phyloP scores from a whole-genome alignment of 2,888 invertebrate species.

The Acleris literana region DNA sequence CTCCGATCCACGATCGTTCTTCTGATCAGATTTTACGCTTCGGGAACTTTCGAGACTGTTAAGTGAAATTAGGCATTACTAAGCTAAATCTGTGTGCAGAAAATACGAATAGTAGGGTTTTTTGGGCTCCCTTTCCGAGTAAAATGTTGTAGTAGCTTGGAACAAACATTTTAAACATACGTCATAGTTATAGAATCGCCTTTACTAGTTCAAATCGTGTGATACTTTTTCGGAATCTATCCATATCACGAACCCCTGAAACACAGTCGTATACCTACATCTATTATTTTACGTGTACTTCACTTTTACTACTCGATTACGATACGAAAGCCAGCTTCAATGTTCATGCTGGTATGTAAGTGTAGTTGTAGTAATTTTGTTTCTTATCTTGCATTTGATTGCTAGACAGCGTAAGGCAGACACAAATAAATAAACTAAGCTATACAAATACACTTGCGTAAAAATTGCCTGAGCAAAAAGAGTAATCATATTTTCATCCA shows the following conservation, averaged over 20 bases:
- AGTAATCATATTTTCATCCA: conserved; percentile 43
- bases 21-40: conserved; percentile 27
- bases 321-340: no score
- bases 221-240: no score
- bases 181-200: no score
- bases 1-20: conserved; percentile 15
- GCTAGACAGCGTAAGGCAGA: no score
- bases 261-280: no score
- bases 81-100: conserved; percentile 4
- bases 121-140: neutral
- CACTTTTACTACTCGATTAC: no score
- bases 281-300: no score
- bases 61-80: conserved; percentile 26
- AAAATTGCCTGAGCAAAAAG: conserved; percentile 31
- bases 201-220: no score
- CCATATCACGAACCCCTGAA: no score
- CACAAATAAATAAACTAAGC: conserved; percentile 14
- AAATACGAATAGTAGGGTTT: neutral
- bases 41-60: conserved; percentile 15
- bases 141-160: neutral
- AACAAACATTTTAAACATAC: neutral
- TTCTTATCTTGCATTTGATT: no score
- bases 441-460: conserved; percentile 28
- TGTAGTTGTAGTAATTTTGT: no score
- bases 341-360: no score